Percentiles rank a stretch among this genome's conserved stretches.
phyloP scores from a whole-genome alignment of 1,140 invertebrate species.

The Trichomalopsis sarcophagae region DNA sequence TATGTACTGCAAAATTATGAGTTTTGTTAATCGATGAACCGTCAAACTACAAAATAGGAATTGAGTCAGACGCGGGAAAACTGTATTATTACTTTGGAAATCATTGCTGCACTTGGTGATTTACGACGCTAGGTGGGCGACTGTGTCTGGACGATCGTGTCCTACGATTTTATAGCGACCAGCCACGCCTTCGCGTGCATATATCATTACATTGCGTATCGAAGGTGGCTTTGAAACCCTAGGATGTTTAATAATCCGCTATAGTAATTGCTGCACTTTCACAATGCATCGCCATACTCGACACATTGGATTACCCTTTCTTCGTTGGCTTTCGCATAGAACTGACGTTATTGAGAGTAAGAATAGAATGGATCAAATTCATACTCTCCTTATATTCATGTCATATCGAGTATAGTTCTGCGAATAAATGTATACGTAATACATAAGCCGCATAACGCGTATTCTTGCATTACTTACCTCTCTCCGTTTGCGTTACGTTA shows the following conservation, averaged over 20 bases:
- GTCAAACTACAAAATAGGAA: too few species aligned
- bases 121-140: not conserved
- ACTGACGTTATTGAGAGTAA: not conserved
- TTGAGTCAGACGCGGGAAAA: too few species aligned
- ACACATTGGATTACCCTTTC: conserved; percentile 11
- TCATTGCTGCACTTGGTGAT: not conserved
- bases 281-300: not conserved
- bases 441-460: not conserved
- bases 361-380: conserved; percentile 1
- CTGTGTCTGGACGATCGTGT: not conserved
- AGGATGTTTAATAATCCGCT: conserved; percentile 1
- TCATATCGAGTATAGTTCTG: not conserved
- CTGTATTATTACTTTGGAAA: not conserved
- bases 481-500: too few species aligned
- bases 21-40: too few species aligned
- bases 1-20: conserved; percentile 54
- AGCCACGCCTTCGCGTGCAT: not conserved
- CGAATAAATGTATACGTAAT: not conserved
- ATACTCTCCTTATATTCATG: not conserved
- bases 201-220: not conserved
- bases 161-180: conserved; percentile 12
- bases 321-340: not conserved
- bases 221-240: not conserved
- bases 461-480: not conserved
- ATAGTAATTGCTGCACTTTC: conserved; percentile 6